Evolutionary conservation across 2,797 vertebrate species (phyloP).

Genomic region (Pipistrellus nathusii): DNA sequence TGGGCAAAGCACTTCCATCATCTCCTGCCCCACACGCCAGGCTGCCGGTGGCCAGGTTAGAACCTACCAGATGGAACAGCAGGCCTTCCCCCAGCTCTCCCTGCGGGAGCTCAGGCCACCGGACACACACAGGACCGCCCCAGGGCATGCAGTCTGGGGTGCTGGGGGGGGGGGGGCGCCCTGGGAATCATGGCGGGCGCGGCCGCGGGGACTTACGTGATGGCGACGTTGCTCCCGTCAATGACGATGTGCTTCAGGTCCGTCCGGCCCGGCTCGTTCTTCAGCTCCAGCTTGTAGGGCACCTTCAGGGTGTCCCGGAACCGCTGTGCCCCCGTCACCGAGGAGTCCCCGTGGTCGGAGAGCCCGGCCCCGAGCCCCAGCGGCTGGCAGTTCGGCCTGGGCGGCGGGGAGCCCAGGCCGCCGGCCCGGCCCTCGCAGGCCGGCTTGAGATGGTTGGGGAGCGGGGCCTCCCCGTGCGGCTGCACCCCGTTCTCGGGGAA

Average conservation of each 20-base stretch:
- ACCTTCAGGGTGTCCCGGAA: constrained; percentile 95
- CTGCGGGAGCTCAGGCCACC: background rate
- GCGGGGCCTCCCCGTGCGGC: constrained; percentile 87
- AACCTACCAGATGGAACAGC: background rate
- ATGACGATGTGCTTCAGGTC: constrained; percentile 95
- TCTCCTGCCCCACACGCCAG: background rate
- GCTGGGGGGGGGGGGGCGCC: too few relatives aligned
- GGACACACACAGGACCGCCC: background rate
- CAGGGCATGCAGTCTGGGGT: background rate
- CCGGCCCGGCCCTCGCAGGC: constrained; percentile 75
- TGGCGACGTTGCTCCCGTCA: constrained; percentile 98
- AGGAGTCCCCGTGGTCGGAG: constrained; percentile 77
- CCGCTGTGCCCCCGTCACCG: constrained; percentile 93
- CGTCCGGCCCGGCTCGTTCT: constrained; percentile 92
- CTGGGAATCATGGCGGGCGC: background rate
- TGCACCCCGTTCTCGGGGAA: constrained; percentile 90
- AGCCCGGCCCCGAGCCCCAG: constrained; percentile 48
- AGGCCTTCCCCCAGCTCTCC: background rate
- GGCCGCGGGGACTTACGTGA: constrained; percentile 92
- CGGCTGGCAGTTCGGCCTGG: constrained; percentile 70
- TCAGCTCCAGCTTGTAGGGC: constrained; percentile 93
- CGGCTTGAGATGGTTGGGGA: constrained; percentile 72
- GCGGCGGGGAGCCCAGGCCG: constrained; percentile 80
- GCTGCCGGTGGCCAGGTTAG: background rate
- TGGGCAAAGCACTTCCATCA: background rate